Evolutionary conservation across 2,797 vertebrate species (phyloP).

Genomic region (Cynodonichthys magdalenae): DNA sequence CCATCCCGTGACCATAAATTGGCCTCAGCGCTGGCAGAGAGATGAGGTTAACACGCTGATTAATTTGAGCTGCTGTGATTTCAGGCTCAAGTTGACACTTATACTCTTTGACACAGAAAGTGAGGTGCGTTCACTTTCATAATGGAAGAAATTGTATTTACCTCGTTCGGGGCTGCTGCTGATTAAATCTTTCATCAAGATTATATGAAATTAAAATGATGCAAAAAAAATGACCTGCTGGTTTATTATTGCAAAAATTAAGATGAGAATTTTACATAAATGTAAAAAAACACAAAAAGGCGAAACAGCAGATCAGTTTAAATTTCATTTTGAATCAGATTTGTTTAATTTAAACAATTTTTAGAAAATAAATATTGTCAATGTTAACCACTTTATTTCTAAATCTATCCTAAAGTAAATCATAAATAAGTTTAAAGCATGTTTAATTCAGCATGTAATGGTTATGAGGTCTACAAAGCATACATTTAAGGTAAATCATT

Average conservation of each 20-base stretch:
- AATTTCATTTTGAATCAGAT: neutral
- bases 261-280: slow-evolving; percentile 39
- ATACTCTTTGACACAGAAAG: slow-evolving; percentile 74
- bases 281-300: slow-evolving; percentile 34
- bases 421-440: no score
- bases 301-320: slow-evolving; percentile 19
- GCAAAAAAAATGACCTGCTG: slow-evolving; percentile 25
- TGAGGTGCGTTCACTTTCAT: slow-evolving; percentile 62
- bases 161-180: slow-evolving; percentile 34
- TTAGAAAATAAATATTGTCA: no score
- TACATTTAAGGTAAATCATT: no score
- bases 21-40: slow-evolving; percentile 74
- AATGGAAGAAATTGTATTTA: slow-evolving; percentile 62
- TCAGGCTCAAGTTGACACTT: slow-evolving; percentile 75
- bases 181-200: slow-evolving; percentile 33
- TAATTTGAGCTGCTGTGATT: slow-evolving; percentile 79
- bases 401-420: no score
- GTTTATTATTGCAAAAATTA: slow-evolving; percentile 36
- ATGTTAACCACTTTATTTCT: no score
- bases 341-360: slow-evolving; percentile 2
- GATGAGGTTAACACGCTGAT: slow-evolving; percentile 80
- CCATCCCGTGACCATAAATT: slow-evolving; percentile 73
- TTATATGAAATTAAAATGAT: slow-evolving; percentile 44
- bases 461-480: no score
- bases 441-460: no score